phyloP scores from a whole-genome alignment of 2,888 invertebrate genomes.

The Gryllus longicercus region DNA sequence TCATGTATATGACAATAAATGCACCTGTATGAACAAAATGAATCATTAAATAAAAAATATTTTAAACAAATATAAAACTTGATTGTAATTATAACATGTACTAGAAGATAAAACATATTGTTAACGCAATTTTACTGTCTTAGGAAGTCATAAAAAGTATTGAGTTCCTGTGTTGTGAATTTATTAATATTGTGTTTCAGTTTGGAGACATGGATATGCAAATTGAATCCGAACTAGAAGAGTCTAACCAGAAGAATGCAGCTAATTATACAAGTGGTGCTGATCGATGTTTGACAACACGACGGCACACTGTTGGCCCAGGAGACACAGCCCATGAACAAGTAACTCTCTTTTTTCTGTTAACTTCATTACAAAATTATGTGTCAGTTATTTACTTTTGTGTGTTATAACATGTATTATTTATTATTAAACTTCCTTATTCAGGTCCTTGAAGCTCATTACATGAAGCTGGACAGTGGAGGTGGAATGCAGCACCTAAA shows the following conservation, averaged over 20 bases:
- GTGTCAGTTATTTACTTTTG: neutral
- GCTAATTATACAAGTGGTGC: constrained; percentile 36
- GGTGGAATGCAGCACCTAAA: constrained; percentile 37
- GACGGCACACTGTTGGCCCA: constrained; percentile 90
- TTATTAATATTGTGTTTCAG: constrained; percentile 41
- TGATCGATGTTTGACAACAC: constrained; percentile 58
- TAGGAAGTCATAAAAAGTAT: too few species aligned
- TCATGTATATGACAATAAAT: too few species aligned
- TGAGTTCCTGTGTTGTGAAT: neutral
- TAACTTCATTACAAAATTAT: neutral
- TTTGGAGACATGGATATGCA: constrained; percentile 54
- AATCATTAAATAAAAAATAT: too few species aligned
- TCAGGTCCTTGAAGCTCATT: constrained; percentile 53
- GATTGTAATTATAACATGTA: too few species aligned
- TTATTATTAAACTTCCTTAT: neutral
- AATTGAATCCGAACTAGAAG: constrained; percentile 44
- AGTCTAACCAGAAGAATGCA: constrained; percentile 35
- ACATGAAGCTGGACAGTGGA: constrained; percentile 44
- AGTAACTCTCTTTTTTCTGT: constrained; percentile 46
- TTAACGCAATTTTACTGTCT: too few species aligned
- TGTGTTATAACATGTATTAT: neutral
- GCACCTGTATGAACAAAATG: neutral
- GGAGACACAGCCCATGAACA: constrained; percentile 85
- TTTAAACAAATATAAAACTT: too few species aligned
- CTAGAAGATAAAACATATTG: too few species aligned